A percentile compares a stretch with the other conserved stretches of the same genome.
Evolutionary conservation across 2,113 vertebrate species (phyloP).

Genomic region (Ictalurus furcatus): DNA sequence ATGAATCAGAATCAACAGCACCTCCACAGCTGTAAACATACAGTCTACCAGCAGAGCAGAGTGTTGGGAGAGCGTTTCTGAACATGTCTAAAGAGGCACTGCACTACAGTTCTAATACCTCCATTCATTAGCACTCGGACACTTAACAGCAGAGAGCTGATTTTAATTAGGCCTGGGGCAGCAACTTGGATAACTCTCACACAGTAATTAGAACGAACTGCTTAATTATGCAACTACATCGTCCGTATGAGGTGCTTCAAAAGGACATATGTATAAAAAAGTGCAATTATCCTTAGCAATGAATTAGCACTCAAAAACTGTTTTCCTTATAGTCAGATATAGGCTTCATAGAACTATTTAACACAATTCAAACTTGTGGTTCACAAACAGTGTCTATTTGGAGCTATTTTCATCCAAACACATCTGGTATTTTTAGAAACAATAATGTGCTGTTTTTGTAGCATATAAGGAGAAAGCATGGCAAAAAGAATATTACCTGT

Average conservation of each 20-base stretch:
- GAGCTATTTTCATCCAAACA: neutral
- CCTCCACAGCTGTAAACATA: neutral
- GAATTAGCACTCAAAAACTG: neutral
- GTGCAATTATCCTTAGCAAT: neutral
- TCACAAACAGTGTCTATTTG: neutral
- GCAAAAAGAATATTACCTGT: neutral
- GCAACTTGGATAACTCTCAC: constrained; percentile 33
- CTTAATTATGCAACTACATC: constrained; percentile 39
- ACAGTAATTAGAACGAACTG: constrained; percentile 35
- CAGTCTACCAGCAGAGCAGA: neutral
- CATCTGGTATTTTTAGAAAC: neutral
- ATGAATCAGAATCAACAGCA: too few relatives aligned
- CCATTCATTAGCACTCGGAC: constrained; percentile 32
- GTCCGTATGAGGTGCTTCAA: neutral
- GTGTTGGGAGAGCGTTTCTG: neutral
- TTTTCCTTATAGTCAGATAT: neutral
- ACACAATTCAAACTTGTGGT: neutral
- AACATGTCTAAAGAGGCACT: neutral
- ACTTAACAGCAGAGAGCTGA: constrained; percentile 27
- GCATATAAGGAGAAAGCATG: neutral
- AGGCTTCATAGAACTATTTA: neutral
- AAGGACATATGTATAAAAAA: neutral
- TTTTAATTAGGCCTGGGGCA: constrained; percentile 47
- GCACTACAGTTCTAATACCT: neutral
- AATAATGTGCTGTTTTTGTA: neutral